Base-by-base conservation (phyloP, 2,888 invertebrate species). In the Yponomeuta sedellus region DNA sequence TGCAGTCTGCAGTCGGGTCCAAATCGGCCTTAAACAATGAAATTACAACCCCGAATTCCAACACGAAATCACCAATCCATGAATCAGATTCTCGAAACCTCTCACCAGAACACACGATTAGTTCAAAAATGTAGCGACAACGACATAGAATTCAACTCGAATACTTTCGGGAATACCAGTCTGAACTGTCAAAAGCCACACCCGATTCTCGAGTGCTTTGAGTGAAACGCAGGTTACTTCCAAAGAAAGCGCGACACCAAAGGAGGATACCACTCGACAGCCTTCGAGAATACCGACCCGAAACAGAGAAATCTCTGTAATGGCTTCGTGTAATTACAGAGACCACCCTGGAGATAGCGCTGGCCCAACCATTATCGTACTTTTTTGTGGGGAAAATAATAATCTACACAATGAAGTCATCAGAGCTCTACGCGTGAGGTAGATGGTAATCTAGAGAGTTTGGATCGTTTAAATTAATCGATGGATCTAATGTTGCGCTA, bases 381-480 rank as follows among this genome's bases (percentile, higher is more conserved):
- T 72, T 73, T 85, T 84, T 67, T 86, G 83, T 83, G 79, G 82
- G 74, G 74, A 69, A 80, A 80, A 81, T 81, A 79, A 81, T 84
- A 81, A 81, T 82, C 75, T 75, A 78, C 77, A 81, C 81, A 85
- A 88, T 88, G 85, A 87, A 88, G 88, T 78, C 86, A 87, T 88
- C 88, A 86, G 66, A 78, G 65, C 44, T 68, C 67, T 71, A 71
- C 70, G 72, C 68, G 66, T 67, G 68, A 67, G 69, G 65, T 65
- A 10, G 22, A 63, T 25, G 34, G 25, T 65, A 67, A 67, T 67
- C 67, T 67, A 65, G 52, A 11, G 63, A 65, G 52, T 25, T 52
- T 52, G 34, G 63, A 67, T 67, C 66, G 65, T 67, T 67, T 64
- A 59, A 66, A 65, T 65, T 65, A 65, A 67, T 67, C 63, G 40